phyloP scores from a whole-genome alignment of 2,888 invertebrate species.

The Argynnis bischoffii region DNA sequence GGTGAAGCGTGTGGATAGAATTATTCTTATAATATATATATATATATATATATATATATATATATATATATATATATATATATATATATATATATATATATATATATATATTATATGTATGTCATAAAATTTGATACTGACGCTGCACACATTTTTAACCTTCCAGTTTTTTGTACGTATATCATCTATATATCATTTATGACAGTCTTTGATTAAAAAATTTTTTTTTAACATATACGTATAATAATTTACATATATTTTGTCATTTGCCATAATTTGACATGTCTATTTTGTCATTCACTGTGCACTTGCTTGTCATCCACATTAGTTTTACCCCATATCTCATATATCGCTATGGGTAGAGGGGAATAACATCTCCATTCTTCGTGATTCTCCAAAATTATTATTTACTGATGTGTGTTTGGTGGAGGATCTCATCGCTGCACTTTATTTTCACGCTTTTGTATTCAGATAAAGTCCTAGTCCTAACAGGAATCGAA shows the following conservation, averaged over 20 bases:
- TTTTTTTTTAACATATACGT: no score
- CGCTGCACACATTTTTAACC: constrained; percentile 4
- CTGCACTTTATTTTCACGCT: no score
- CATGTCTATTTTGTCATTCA: background rate
- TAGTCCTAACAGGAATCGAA: no score
- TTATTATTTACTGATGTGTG: no score
- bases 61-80: background rate
- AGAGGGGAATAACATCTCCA: background rate
- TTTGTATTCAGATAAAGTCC: no score
- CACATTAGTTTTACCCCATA: background rate
- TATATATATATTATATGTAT: background rate
- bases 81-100: background rate
- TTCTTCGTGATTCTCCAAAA: background rate
- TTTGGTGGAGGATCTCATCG: no score
- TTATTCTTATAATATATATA: background rate
- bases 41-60: no score
- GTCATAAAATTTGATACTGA: background rate
- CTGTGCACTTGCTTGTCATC: background rate
- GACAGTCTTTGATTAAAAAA: no score
- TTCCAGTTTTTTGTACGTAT: background rate
- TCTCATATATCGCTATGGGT: no score
- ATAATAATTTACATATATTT: no score
- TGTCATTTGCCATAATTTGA: no score
- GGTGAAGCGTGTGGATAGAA: background rate
- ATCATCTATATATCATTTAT: no score